Conservation (phyloP, 2,113 vertebrate genomes). For the Ameiurus melas region DNA sequence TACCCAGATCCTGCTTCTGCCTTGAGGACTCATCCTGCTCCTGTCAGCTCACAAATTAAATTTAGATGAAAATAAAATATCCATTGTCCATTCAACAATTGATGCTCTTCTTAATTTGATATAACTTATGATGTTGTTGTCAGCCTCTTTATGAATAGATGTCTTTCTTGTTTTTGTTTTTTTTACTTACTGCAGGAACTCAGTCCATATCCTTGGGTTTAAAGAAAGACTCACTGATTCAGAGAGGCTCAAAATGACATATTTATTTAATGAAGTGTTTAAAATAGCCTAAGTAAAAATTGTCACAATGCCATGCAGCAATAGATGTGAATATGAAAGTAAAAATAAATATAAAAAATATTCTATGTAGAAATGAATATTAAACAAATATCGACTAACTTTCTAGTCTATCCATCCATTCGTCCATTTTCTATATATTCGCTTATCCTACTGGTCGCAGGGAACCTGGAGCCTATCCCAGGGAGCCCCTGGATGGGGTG, state of each 20-base stretch:
- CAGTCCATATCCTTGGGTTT: conserved; percentile 45
- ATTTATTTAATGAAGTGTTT: neutral
- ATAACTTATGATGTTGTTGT: conserved; percentile 56
- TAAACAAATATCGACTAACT: neutral
- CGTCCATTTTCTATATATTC: too few relatives aligned
- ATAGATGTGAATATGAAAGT: neutral
- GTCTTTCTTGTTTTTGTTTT: conserved; percentile 20
- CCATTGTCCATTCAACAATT: conserved; percentile 63
- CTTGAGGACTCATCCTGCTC: conserved; percentile 50
- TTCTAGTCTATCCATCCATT: too few relatives aligned
- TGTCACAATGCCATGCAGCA: neutral
- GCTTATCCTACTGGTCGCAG: too few relatives aligned
- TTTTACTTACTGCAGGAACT: conserved; percentile 17
- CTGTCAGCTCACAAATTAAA: conserved; percentile 63
- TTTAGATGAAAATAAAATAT: conserved; percentile 73
- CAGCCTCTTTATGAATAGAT: conserved; percentile 55
- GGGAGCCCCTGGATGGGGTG: too few relatives aligned
- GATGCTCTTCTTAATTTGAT: conserved; percentile 67
- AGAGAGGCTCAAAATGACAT: neutral
- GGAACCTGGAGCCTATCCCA: too few relatives aligned
- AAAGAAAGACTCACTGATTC: conserved; percentile 45
- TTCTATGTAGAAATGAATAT: conserved; percentile 25
- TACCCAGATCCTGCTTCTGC: conserved; percentile 56
- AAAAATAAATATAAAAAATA: neutral
- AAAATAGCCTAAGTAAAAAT: neutral